Base-by-base conservation (phyloP, 2,113 vertebrate genomes). In the Coreoperca whiteheadi region DNA sequence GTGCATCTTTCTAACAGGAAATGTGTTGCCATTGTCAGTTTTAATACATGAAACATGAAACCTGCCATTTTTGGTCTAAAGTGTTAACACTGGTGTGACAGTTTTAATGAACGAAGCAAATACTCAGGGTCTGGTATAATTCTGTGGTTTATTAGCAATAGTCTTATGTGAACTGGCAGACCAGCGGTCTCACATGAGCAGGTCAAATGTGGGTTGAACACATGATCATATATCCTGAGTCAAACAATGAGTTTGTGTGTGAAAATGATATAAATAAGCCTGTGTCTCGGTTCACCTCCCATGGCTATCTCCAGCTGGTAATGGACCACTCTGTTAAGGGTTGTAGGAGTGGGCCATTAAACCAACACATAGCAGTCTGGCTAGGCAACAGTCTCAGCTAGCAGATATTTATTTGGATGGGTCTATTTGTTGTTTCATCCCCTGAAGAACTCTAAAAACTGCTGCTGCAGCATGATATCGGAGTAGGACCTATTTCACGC, bases 361-460 rank as follows among this genome's bases (percentile, higher is more conserved):
- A 81, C 20, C 54, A 83, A 78, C 75, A 76, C 63, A 71, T 75
- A 4, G 69, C 63, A 51, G 61, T n/a, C 34, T 4, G n/a, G 5
- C 83, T 32, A 18, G 73, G 89, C 82, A 88, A 77, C 87, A 48
- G 67, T 43, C 60, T 72, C 50, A 51, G 60, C 72, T 34, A 73
- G 65, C n/a, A 87, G 75, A 81, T 83, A 65, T 91, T 91, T 87
- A 86, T 88, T 75, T 81, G 63, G 65, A 82, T 37, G 54, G 37
- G 4, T 76, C 78, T 85, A 41, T 91, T 91, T 90, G 81, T 79
- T 84, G 76, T 83, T 90, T 69, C 68, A n/a, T 79, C 39, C 76
- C 72, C 72, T 70, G 71, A 69, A 80, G 68, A 85, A 20, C 65
- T 39, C 43, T 48, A 25, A 78, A 74, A 41, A 48, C 39, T 64